Base-by-base conservation (phyloP, 2,797 vertebrate genomes). In the Loriculus beryllinus region DNA sequence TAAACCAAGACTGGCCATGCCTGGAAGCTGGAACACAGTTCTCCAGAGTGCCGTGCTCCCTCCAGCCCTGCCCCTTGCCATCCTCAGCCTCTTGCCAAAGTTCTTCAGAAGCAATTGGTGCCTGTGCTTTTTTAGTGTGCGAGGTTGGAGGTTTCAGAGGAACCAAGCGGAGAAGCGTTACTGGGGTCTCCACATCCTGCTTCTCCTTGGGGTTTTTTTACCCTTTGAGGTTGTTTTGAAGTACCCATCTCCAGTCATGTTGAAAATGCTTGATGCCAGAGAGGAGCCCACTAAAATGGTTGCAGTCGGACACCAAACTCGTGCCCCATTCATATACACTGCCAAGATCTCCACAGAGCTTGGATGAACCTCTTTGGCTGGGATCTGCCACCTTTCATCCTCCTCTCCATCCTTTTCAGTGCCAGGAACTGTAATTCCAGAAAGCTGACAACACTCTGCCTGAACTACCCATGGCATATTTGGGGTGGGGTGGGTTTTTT, bases 391-490 rank as follows among this genome's bases (percentile, higher is more conserved):
- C 14, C 57, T 51, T 77, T 65, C 71, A 13, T 22, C 59, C 42
- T n/a, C 59, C 40, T 33, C 42, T 78, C 40, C 65, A 25, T 70
- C 72, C 90, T 39, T 47, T 52, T 42, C 0, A 0, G 9, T 35
- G 80, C 81, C 88, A 84, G 69, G 64, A 80, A 60, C 72, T 1
- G 8, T 76, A 88, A 84, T 86, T 95, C 92, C 94, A 95, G 93
- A 47, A 69, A 92, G 82, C 64, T 85, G 49, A 64, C 77, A 79
- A 56, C 37, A 12, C 0, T 6, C 81, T 89, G 92, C 92, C 78
- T 80, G 43, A 79, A 77, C 74, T 59, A 65, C 84, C 0, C 0
- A 0, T 51, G 83, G 88, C 83, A 56, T 56, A 56, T 56, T 33
- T 35, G 54, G 54, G n/a, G n/a, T 56, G 20, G 52, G n/a, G 49